Evolutionary conservation across 2,113 vertebrate species (phyloP).

Genomic region (Dolichallabes microphthalmus): DNA sequence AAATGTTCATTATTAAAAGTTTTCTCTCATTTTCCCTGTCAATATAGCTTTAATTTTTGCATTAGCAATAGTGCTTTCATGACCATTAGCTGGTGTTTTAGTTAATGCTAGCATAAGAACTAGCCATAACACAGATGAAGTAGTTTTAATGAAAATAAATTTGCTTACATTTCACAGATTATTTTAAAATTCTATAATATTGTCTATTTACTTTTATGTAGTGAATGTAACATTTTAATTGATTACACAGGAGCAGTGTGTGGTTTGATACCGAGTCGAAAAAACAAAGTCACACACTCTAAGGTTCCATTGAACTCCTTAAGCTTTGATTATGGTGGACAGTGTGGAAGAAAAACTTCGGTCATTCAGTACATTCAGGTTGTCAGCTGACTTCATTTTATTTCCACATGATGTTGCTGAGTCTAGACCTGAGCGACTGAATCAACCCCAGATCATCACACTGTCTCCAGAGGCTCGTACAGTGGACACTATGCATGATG

Average conservation of each 20-base stretch:
- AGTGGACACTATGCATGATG: too few species aligned
- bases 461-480: too few species aligned
- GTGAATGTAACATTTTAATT: neutral
- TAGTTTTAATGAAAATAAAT: neutral
- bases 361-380: too few species aligned
- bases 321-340: too few species aligned
- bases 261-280: neutral
- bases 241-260: neutral
- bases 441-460: too few species aligned
- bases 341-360: too few species aligned
- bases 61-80: neutral
- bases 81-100: neutral
- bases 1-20: neutral
- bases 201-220: neutral
- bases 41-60: neutral
- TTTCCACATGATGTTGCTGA: too few species aligned
- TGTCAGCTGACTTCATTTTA: too few species aligned
- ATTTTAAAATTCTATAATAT: neutral
- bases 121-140: neutral
- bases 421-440: too few species aligned
- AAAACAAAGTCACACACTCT: too few species aligned
- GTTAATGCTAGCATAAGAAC: neutral
- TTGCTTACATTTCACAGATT: neutral
- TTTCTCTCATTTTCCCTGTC: neutral
- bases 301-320: too few species aligned